Conservation (phyloP, 2,888 invertebrate species). For the Ernsta delagoae region DNA sequence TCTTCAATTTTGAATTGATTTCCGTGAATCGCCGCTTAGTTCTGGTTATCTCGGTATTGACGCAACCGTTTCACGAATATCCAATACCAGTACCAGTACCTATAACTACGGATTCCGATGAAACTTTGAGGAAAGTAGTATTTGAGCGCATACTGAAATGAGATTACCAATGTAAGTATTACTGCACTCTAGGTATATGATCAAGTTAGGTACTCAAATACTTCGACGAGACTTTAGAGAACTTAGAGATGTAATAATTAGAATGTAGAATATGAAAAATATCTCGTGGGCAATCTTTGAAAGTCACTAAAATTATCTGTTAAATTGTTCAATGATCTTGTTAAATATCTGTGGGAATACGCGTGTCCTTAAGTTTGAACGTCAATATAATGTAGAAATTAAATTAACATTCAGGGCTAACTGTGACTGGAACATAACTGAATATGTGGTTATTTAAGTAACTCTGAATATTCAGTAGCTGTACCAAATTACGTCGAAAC, state of each 20-base stretch:
- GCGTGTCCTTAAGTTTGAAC: neutral
- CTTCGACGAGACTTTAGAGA: neutral
- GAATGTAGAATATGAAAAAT: neutral
- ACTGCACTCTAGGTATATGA: too few relatives aligned
- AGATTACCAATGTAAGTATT: too few relatives aligned
- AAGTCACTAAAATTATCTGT: too few relatives aligned
- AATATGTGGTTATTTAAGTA: constrained; percentile 3
- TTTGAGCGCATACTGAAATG: constrained; percentile 26
- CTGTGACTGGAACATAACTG: neutral
- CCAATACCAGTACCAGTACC: constrained; percentile 22
- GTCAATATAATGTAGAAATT: neutral
- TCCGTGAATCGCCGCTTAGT: constrained; percentile 45
- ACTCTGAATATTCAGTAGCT: constrained; percentile 17
- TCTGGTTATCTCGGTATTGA: constrained; percentile 44
- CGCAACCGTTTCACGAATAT: constrained; percentile 40
- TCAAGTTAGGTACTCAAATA: too few relatives aligned
- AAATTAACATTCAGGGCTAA: neutral
- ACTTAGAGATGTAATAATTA: neutral
- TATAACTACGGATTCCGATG: constrained; percentile 37
- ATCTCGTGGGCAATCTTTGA: neutral
- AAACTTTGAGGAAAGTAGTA: constrained; percentile 41
- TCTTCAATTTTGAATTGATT: constrained; percentile 35
- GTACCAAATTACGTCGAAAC: constrained; percentile 20
- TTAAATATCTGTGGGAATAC: too few relatives aligned
- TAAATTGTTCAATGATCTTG: too few relatives aligned